Evolutionary conservation across 2,113 vertebrate species (phyloP).

Genomic region (Myxocyprinus asiaticus): DNA sequence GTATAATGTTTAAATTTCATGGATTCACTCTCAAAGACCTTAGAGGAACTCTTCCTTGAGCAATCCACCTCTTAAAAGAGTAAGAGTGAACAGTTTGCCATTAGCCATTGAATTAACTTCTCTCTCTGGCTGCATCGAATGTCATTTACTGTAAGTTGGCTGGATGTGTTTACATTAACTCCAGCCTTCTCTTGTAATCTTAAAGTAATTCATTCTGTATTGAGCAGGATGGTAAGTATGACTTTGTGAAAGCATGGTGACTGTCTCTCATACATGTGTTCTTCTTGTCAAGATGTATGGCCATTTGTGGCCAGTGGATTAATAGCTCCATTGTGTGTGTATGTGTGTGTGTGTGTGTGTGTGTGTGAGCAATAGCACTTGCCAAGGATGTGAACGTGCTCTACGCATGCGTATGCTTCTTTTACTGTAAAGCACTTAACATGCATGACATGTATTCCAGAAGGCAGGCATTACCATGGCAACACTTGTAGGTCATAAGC

Average conservation of each 20-base stretch:
- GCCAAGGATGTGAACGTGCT: slow-evolving; percentile 20
- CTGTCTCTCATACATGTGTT: slow-evolving; percentile 8
- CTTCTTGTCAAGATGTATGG: neutral
- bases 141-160: neutral
- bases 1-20: slow-evolving; percentile 9
- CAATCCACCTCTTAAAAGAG: neutral
- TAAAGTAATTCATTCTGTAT: slow-evolving; percentile 12
- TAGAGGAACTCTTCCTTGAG: neutral
- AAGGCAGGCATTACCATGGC: slow-evolving; percentile 88
- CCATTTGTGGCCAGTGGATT: slow-evolving; percentile 20
- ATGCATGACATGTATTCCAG: slow-evolving; percentile 89
- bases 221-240: neutral
- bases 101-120: neutral
- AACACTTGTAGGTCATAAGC: slow-evolving; percentile 87
- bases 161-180: neutral
- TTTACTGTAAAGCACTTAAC: slow-evolving; percentile 81
- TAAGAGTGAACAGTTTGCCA: neutral
- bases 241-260: slow-evolving; percentile 1
- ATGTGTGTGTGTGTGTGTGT: neutral
- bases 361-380: slow-evolving; percentile 1
- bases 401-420: slow-evolving; percentile 26
- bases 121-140: neutral
- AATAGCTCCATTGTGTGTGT: slow-evolving; percentile 2
- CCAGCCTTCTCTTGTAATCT: neutral
- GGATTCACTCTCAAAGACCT: neutral